Base-by-base conservation (phyloP, 2,113 vertebrate genomes). In the Otus sunia region DNA sequence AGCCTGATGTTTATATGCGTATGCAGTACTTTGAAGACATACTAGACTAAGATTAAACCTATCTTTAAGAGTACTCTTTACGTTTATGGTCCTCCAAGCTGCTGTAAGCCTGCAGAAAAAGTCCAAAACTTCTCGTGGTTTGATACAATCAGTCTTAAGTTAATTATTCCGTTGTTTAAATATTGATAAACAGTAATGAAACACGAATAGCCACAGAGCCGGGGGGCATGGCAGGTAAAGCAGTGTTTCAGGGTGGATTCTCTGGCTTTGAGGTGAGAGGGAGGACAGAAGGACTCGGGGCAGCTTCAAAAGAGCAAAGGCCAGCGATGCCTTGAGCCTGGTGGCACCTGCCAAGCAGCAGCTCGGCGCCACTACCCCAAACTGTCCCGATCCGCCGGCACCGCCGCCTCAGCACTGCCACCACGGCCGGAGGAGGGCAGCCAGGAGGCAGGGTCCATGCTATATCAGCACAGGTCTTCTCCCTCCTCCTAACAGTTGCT, bases 11-110 rank as follows among this genome's bases (percentile, higher is more conserved):
- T 95, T 94, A 50, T 88, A 58, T 69, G 77, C 10, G 5, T 62
- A 72, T 64, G 52, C 80, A 79, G 84, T 45, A 60, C 87, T 94
- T 73, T 93, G 91, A 95, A 95, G 81, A 63, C 77, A 90, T 76
- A 85, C 92, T 78, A 92, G 77, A 91, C 71, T 75, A 72, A 85
- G 74, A 93, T 90, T 86, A 97, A 97, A 83, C 89, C 80, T 81
- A 52, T 84, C 89, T 95, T 95, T 92, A 92, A 97, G 81, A 92
- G 80, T 66, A 73, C 86, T 92, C 81, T 73, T 91, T 80, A 92
- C 0, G 0, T 95, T 94, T 94, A 95, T 90, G 84, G 74, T 87
- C 74, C 84, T 97, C 93, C 86, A 94, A 91, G 84, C 91, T 95
- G 87, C 64, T 66, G 29, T 88, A 95, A 96, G 68, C 84, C 84